A percentile compares a stretch with the other conserved stretches of the same genome.
phyloP scores from a whole-genome alignment of 2,113 vertebrate species.

The Proterorhinus semilunaris region DNA sequence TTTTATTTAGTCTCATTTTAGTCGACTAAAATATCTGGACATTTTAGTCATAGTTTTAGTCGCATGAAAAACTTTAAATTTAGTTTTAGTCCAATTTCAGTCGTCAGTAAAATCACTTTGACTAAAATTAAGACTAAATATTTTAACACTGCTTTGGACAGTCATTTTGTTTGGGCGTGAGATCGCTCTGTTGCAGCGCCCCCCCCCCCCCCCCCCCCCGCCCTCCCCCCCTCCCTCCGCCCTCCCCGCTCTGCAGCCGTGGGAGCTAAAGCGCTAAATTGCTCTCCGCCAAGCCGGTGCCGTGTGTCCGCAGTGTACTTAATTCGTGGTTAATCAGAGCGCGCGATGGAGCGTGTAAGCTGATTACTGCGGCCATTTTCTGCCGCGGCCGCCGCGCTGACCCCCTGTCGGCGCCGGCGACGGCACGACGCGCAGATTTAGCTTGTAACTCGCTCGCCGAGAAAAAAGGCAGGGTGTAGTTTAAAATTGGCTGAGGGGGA shows the following conservation, averaged over 20 bases:
- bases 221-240: conserved; percentile 38
- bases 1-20: no score
- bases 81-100: no score
- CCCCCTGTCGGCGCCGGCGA: conserved; percentile 29
- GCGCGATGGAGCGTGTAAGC: conserved; percentile 57
- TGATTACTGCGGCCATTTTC: conserved; percentile 60
- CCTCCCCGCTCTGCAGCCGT: conserved; percentile 49
- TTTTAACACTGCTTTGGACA: no score
- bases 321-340: conserved; percentile 72
- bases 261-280: conserved; percentile 71
- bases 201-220: conserved; percentile 51
- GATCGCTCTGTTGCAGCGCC: no score
- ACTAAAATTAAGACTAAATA: no score
- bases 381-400: conserved; percentile 57
- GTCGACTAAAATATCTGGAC: no score
- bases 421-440: conserved; percentile 26
- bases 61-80: no score
- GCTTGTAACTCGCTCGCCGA: conserved; percentile 11
- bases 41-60: no score
- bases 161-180: no score
- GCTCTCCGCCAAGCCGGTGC: conserved; percentile 65
- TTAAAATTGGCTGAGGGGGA: no score
- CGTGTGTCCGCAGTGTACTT: conserved; percentile 51
- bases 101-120: no score
- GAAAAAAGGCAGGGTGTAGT: not conserved